Evolutionary conservation across 2,888 invertebrate genomes (phyloP).

Genomic region (Habroteleia sp.): DNA sequence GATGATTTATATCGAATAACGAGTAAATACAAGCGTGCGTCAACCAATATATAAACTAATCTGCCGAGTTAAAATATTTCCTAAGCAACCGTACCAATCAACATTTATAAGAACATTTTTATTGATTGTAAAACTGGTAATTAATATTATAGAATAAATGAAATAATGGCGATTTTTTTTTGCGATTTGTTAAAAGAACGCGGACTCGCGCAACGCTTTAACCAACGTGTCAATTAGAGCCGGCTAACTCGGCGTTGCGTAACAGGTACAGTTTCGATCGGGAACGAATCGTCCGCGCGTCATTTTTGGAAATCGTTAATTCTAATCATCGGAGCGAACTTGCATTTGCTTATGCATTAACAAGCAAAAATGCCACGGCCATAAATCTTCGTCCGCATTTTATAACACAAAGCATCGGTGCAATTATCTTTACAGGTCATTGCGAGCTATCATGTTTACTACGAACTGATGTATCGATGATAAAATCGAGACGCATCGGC

Average conservation of each 20-base stretch:
- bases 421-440: slow-evolving; percentile 60
- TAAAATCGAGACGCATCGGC: slow-evolving; percentile 55
- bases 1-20: slow-evolving; percentile 28
- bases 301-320: slow-evolving; percentile 31
- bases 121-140: slow-evolving; percentile 4
- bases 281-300: slow-evolving; percentile 6
- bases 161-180: not conserved
- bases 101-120: not conserved
- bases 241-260: not conserved
- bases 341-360: slow-evolving; percentile 38
- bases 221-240: slow-evolving; percentile 24
- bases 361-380: slow-evolving; percentile 47
- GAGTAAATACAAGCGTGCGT: not conserved
- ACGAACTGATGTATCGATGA: slow-evolving; percentile 55
- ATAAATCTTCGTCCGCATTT: slow-evolving; percentile 39
- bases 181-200: no score
- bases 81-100: not conserved
- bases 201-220: not conserved
- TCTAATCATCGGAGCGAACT: slow-evolving; percentile 10
- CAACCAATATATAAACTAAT: not conserved
- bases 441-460: slow-evolving; percentile 47
- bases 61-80: no score
- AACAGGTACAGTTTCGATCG: not conserved
- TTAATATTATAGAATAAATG: slow-evolving; percentile 3
- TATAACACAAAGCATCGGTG: slow-evolving; percentile 46